Conservation (phyloP, 1,140 invertebrate genomes). For the Euwallacea similis region DNA sequence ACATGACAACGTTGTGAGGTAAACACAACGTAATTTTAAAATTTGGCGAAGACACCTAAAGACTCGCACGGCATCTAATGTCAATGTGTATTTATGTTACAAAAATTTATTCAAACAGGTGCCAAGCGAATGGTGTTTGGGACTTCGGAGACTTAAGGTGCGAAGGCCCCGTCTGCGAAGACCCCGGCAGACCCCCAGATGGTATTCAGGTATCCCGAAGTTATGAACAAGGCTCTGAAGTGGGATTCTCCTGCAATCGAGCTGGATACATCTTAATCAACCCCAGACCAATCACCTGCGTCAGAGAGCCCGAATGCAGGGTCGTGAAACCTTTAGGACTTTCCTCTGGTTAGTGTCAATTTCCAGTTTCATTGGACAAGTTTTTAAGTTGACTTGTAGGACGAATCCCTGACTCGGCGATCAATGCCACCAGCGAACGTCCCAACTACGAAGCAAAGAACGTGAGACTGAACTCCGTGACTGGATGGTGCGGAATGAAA, state of each 20-base stretch:
- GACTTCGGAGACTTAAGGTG: constrained; percentile 95
- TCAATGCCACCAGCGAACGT: constrained; percentile 91
- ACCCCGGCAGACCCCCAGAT: constrained; percentile 91
- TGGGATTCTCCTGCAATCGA: constrained; percentile 85
- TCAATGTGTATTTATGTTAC: neutral
- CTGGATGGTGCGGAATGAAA: constrained; percentile 93
- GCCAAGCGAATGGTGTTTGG: constrained; percentile 91
- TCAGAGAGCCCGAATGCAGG: constrained; percentile 90
- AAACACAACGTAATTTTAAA: neutral
- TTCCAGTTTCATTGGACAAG: neutral
- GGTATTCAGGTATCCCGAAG: constrained; percentile 85
- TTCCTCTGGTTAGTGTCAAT: constrained; percentile 68
- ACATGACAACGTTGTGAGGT: constrained; percentile 84
- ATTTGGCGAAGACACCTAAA: neutral
- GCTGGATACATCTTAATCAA: constrained; percentile 93
- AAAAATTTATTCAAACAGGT: constrained; percentile 53
- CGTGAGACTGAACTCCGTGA: constrained; percentile 88
- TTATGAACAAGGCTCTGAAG: constrained; percentile 91
- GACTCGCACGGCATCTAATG: no score
- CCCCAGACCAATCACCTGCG: constrained; percentile 85
- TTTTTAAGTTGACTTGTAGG: neutral
- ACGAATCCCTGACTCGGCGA: constrained; percentile 88
- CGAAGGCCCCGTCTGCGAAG: constrained; percentile 93
- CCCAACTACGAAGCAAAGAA: constrained; percentile 90
- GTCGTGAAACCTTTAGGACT: constrained; percentile 90